phyloP scores from a whole-genome alignment of 2,888 invertebrate genomes.

The Xanthorhoe designata region DNA sequence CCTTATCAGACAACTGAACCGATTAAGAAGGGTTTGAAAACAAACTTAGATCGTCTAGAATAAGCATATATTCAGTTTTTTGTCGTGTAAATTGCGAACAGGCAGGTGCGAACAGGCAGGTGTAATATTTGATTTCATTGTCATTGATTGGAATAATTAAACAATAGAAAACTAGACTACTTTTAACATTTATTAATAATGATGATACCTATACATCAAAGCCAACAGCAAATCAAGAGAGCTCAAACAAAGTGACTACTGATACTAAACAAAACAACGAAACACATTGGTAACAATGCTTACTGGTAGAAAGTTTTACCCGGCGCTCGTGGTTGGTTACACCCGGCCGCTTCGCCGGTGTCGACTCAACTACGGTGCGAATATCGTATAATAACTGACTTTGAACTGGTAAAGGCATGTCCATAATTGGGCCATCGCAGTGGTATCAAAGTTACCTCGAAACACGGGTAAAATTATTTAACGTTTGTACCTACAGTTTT shows the following conservation, averaged over 20 bases:
- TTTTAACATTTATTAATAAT: background rate
- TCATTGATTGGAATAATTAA: too few relatives aligned
- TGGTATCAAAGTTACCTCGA: constrained; percentile 36
- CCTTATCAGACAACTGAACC: too few relatives aligned
- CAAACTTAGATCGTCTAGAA: too few relatives aligned
- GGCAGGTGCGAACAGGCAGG: too few relatives aligned
- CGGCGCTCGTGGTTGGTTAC: constrained; percentile 45
- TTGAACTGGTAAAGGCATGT: constrained; percentile 56
- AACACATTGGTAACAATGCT: constrained; percentile 32
- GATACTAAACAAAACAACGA: constrained; percentile 36
- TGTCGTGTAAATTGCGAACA: too few relatives aligned
- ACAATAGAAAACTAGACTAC: too few relatives aligned
- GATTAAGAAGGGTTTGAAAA: too few relatives aligned
- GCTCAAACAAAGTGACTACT: constrained; percentile 17
- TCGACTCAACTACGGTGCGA: constrained; percentile 66
- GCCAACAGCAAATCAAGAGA: constrained; percentile 1
- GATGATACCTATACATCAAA: background rate
- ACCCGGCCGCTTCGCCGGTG: constrained; percentile 56
- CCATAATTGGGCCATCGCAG: constrained; percentile 46
- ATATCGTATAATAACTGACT: constrained; percentile 63
- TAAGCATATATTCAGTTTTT: too few relatives aligned
- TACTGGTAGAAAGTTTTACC: constrained; percentile 53
- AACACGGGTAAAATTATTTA: constrained; percentile 29
- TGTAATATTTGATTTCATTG: too few relatives aligned
- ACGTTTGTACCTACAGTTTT: constrained; percentile 8